Evolutionary conservation across 2,888 invertebrate genomes (phyloP), one percentile per base, ranked within the genome.

Genomic region (Brachyptera putata): DNA sequence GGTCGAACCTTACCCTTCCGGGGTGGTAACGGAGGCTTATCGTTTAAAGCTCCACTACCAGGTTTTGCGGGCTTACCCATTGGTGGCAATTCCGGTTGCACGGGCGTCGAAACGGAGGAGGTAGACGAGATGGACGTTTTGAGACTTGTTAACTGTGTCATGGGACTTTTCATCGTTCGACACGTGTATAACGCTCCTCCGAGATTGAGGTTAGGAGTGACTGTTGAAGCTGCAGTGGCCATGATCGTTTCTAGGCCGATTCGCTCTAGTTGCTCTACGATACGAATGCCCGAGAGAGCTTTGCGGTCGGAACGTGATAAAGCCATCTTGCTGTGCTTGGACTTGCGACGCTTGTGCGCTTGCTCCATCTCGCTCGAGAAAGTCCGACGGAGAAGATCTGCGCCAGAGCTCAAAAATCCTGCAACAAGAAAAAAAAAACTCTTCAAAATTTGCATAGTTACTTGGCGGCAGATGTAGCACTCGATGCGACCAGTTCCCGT

Each of bases 141-240:
- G 14, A 90, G 75, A 68, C 88, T 89, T 50, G 86, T 87, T 56
- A 90, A 73, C 75, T 89, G 89, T 64, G 88, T 84, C 85, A 91
- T 87, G 1, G 89, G 89, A 70, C 89, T 89, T 63, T 84, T 84
- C 61, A 85, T 80, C 4, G 77, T 75, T 69, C 84, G 84, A 36
- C 80, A 71, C 1, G 80, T 80, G 75, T 73, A 87, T 70, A 82
- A 70, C 21, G 85, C 82, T 48, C 82, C 83, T 64, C 80, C 83
- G 21, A 83, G 72, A 9, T 84, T 82, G 3, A 87, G 74, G 30
- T 86, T 82, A 13, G 84, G 81, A 5, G 85, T 79, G 3, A 78
- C 76, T 26, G 76, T 81, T 66, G 63, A 68, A 0, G 80, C 80
- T 14, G 83, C 81, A 3, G 80, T 76, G 21, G 84, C 82, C 76